Percentiles rank a stretch among this genome's conserved stretches.
phyloP scores from a whole-genome alignment of 2,888 invertebrate genomes.

The Brachyptera putata region DNA sequence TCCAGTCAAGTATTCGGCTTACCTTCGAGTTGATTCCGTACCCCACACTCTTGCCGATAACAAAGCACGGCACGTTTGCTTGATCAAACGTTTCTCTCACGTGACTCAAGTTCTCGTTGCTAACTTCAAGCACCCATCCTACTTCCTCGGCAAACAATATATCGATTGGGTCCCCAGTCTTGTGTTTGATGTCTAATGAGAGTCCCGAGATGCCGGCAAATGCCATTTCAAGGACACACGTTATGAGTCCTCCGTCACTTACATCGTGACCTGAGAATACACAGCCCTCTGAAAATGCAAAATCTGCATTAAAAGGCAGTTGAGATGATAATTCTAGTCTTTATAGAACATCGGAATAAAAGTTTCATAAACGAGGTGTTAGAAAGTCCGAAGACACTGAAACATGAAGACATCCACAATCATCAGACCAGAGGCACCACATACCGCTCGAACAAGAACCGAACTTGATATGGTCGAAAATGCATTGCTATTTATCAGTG shows the following conservation, averaged over 20 bases:
- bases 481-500: too few species aligned
- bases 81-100: constrained; percentile 59
- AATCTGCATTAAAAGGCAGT: constrained; percentile 1
- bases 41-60: constrained; percentile 62
- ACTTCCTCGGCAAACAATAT: constrained; percentile 81
- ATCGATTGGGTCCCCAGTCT: constrained; percentile 47
- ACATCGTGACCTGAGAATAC: constrained; percentile 88
- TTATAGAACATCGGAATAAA: too few species aligned
- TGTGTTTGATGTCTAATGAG: constrained; percentile 57
- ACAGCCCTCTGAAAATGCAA: constrained; percentile 54
- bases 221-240: constrained; percentile 92
- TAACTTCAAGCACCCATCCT: constrained; percentile 78
- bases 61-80: constrained; percentile 57
- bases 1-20: too few species aligned
- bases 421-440: too few species aligned
- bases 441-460: too few species aligned
- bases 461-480: too few species aligned
- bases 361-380: not conserved
- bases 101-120: constrained; percentile 50
- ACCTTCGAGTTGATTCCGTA: constrained; percentile 64
- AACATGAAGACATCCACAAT: too few species aligned
- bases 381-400: not conserved
- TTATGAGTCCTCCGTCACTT: constrained; percentile 93
- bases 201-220: constrained; percentile 86
- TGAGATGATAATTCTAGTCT: too few species aligned